Evolutionary conservation across 2,888 invertebrate species (phyloP).

Genomic region (Erebia palarica): DNA sequence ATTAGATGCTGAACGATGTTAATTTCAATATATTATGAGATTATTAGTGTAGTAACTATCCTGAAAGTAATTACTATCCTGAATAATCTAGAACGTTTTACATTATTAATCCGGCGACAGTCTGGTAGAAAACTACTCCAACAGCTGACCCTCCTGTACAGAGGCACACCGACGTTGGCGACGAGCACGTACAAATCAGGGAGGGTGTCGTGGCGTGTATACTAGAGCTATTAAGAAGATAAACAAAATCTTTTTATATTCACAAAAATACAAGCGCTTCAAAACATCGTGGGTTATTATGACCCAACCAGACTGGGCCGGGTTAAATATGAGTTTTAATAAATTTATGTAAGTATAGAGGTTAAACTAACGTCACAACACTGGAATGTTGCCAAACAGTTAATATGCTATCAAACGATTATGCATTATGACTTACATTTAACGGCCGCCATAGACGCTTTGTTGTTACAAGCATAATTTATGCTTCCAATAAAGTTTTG

Average conservation of each 20-base stretch:
- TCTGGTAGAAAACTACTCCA: too few relatives aligned
- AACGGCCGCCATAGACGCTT: background rate
- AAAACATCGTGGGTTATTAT: too few relatives aligned
- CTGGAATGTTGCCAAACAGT: conserved; percentile 12
- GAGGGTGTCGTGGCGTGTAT: too few relatives aligned
- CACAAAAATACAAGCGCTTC: too few relatives aligned
- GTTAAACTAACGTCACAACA: conserved; percentile 4
- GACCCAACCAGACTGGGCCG: too few relatives aligned
- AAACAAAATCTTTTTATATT: too few relatives aligned
- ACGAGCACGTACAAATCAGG: too few relatives aligned
- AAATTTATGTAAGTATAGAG: background rate
- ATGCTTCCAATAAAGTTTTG: background rate
- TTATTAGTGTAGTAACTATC: too few relatives aligned
- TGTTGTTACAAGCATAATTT: background rate
- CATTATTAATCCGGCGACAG: background rate
- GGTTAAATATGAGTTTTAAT: background rate
- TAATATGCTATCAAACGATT: conserved; percentile 12
- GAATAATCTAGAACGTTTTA: background rate
- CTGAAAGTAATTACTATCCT: background rate
- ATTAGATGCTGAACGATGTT: background rate
- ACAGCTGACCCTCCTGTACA: too few relatives aligned
- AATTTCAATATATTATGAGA: background rate
- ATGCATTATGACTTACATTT: conserved; percentile 8
- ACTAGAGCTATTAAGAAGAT: too few relatives aligned
- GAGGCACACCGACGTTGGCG: too few relatives aligned